Evolutionary conservation across 2,888 invertebrate genomes (phyloP).

Genomic region (Ypsolopha sequella): DNA sequence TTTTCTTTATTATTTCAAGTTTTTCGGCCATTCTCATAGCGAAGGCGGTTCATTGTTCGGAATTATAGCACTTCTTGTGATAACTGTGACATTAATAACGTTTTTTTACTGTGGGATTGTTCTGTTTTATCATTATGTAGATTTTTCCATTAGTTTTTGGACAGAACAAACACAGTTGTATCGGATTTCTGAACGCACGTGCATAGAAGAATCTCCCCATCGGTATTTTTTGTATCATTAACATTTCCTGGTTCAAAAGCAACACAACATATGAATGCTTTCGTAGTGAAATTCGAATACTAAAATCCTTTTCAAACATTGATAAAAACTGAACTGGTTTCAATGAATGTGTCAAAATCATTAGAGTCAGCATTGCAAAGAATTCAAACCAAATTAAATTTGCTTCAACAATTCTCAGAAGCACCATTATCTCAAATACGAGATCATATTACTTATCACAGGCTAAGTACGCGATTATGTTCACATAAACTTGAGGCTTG

Average conservation of each 20-base stretch:
- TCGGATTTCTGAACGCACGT: conserved; percentile 45
- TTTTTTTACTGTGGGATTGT: conserved; percentile 2
- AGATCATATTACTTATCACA: background rate
- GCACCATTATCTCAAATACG: background rate
- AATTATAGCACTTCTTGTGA: conserved; percentile 3
- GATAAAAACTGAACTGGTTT: no score
- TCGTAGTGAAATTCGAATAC: no score
- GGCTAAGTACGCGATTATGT: background rate
- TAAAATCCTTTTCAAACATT: no score
- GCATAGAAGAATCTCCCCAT: conserved; percentile 21
- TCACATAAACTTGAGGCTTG: background rate
- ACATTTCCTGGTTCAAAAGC: no score
- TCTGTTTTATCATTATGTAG: background rate
- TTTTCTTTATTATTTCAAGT: conserved; percentile 1
- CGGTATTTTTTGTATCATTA: background rate
- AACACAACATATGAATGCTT: no score
- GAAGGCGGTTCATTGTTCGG: conserved; percentile 1
- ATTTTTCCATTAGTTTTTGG: no score
- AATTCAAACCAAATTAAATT: no score
- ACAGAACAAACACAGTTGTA: conserved; percentile 18
- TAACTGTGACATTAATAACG: background rate
- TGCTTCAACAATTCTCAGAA: background rate
- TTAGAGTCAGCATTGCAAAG: no score
- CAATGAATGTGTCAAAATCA: no score
- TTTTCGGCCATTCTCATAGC: conserved; percentile 1